Conservation (phyloP, 2,113 vertebrate species). For the Cichladusa arquata region DNA sequence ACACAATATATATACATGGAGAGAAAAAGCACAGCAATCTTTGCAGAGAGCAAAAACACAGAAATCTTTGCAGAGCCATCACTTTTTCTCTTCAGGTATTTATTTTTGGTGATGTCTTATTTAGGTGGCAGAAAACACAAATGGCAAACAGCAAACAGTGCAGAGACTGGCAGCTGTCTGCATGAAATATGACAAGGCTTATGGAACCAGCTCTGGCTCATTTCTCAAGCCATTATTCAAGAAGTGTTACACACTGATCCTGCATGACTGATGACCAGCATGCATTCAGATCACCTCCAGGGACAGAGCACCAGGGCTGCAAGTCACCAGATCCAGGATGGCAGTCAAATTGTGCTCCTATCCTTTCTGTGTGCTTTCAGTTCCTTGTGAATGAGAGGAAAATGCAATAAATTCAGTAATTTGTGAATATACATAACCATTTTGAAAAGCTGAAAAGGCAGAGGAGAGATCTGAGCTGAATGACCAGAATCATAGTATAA, state of each 20-base stretch:
- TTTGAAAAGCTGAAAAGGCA: background rate
- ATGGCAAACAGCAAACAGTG: background rate
- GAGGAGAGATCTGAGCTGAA: background rate
- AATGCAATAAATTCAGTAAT: background rate
- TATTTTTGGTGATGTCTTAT: background rate
- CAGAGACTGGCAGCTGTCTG: background rate
- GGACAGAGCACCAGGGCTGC: background rate
- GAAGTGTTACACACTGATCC: background rate
- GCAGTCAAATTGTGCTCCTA: background rate
- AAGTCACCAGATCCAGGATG: background rate
- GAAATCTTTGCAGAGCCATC: background rate
- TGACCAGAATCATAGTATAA: background rate
- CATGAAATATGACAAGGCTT: background rate
- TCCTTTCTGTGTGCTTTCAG: background rate
- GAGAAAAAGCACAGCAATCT: background rate
- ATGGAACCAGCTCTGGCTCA: background rate
- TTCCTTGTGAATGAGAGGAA: background rate
- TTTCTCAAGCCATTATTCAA: background rate
- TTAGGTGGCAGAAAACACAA: background rate
- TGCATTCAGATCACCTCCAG: background rate
- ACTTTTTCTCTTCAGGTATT: background rate
- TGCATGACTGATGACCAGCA: accelerated
- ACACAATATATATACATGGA: background rate
- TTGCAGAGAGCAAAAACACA: background rate
- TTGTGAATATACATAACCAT: background rate